Base-by-base conservation (phyloP, 64 coral and sea anemone species). In the Astreopora myriophthalma region DNA sequence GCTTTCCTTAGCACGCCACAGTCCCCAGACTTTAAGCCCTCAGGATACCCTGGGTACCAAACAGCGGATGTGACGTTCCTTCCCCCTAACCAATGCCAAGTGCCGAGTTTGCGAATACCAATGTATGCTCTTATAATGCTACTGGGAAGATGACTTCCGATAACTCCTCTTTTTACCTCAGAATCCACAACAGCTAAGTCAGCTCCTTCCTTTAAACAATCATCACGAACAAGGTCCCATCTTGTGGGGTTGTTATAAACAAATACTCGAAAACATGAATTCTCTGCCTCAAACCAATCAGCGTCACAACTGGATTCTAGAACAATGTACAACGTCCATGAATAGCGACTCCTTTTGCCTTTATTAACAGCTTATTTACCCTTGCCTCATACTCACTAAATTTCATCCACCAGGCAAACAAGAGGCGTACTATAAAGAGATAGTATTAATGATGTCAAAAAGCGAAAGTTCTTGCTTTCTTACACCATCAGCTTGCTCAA, bases 171-270 rank as follows among this genome's bases (percentile, higher is more conserved):
- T 30, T 78, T 52, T 1, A 51, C 32, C 5, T 78, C 75, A 51
- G 75, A 30, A 52, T 78, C 75, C n/a, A 78, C 75, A 52, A 78
- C 27, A 37, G 75, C 75, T 51, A 78, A 52, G 40, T 78, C 75
- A 25, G 4, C 42, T 46, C 42, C 42, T 11, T 46, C 4, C 4
- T 46, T 46, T 6, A 46, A 46, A 46, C 42, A 78, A 5, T 22
- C 3, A 13, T 78, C 24, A 32, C 75, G 75, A 31, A 44, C 75
- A 19, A 3, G 42, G 24, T 78, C 12, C 75, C 75, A 78, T n/a
- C 9, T 16, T 12, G 9, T 23, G 42, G 11, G 11, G 11, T 4
- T 11, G 52, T 49, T 27, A 1, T n/a, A 22, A 12, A 11, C 75
- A 29, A 52, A 78, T 52, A 78, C 25, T 49, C 46, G 2, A 78